Evolutionary conservation across 2,797 vertebrate genomes (phyloP).

Genomic region (Alcedo quadribrachys): DNA sequence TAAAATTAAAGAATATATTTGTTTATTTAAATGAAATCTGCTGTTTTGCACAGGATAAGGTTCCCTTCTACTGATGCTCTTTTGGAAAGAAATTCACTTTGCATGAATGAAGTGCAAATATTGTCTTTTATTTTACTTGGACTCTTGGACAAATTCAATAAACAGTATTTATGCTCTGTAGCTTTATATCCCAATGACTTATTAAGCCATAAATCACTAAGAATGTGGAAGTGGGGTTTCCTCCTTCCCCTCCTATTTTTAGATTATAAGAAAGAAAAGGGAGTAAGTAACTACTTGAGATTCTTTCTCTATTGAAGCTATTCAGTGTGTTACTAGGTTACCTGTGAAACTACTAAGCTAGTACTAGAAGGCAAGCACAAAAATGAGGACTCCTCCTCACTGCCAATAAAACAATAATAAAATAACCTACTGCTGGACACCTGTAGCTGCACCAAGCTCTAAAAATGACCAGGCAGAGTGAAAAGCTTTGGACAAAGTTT

Average conservation of each 20-base stretch:
- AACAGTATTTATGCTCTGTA: not conserved
- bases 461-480: not conserved
- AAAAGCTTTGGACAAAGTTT: not conserved
- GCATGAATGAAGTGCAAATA: not conserved
- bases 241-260: not conserved
- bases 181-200: conserved; percentile 1
- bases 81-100: not conserved
- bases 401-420: not conserved
- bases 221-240: not conserved
- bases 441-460: not conserved
- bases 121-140: not conserved
- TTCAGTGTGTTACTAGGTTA: conserved; percentile 29
- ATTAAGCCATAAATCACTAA: not conserved
- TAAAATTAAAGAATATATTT: conserved; percentile 5
- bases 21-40: not conserved
- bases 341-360: not conserved
- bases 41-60: not conserved
- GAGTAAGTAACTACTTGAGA: not conserved
- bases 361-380: not conserved
- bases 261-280: conserved; percentile 5
- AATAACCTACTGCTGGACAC: not conserved
- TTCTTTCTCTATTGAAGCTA: not conserved
- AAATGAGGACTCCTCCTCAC: not conserved
- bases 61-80: not conserved
- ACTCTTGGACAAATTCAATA: not conserved